Percentiles rank a stretch among this genome's conserved stretches.
Evolutionary conservation across 2,888 invertebrate species (phyloP).

Genomic region (Microplitis manilae): DNA sequence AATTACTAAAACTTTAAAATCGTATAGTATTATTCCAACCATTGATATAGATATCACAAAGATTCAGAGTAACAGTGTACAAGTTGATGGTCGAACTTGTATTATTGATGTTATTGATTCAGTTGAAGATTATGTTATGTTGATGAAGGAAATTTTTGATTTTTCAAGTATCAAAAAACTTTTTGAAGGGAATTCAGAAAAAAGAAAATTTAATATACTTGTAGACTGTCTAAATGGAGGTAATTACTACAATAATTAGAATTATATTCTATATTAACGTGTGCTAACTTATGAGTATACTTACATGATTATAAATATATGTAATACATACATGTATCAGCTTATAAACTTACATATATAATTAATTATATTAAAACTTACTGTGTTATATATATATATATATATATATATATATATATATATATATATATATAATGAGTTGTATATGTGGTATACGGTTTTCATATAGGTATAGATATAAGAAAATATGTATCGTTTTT

Average conservation of each 20-base stretch:
- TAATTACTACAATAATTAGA: constrained; percentile 62
- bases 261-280: too few species aligned
- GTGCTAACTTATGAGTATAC: too few species aligned
- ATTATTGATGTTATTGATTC: constrained; percentile 92
- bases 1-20: constrained; percentile 82
- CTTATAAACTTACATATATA: too few species aligned
- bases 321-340: too few species aligned
- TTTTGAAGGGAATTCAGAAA: constrained; percentile 79
- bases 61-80: constrained; percentile 73
- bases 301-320: too few species aligned
- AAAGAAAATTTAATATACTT: constrained; percentile 85
- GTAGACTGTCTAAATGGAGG: constrained; percentile 97
- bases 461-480: too few species aligned
- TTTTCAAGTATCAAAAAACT: constrained; percentile 84
- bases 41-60: constrained; percentile 83
- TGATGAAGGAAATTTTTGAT: constrained; percentile 98
- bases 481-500: too few species aligned
- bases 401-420: too few species aligned
- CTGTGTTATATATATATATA: too few species aligned
- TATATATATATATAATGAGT: too few species aligned
- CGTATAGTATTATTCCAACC: constrained; percentile 86
- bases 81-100: constrained; percentile 83
- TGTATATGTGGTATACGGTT: too few species aligned
- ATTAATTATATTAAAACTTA: too few species aligned
- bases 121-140: constrained; percentile 87